These are phyloP conservation scores for Cyclargus thomasi DNA, from an alignment of 1,140 invertebrate genomes.

Conservation along the genomic window DNA sequence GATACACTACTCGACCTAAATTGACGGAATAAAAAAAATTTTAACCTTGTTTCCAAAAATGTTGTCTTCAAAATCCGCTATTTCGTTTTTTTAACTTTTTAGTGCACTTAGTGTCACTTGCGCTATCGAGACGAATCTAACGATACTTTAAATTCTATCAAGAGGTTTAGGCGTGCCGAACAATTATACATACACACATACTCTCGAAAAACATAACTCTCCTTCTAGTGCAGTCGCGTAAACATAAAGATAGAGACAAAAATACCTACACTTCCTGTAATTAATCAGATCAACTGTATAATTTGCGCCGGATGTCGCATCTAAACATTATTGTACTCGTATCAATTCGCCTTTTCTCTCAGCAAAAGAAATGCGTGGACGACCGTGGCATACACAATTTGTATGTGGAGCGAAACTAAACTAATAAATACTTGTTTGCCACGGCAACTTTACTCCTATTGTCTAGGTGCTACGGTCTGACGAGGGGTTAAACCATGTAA, in stretches of 20 bases:
- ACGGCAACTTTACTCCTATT: conserved; percentile 19
- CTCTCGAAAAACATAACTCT: too few species aligned
- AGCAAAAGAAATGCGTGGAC: conserved; percentile 63
- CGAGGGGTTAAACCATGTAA: conserved; percentile 25
- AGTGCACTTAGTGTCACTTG: too few species aligned
- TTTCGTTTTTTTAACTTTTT: too few species aligned
- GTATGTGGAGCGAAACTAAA: conserved; percentile 52
- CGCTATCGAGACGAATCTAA: too few species aligned
- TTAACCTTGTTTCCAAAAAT: too few species aligned
- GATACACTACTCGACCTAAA: too few species aligned
- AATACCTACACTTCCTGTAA: not conserved
- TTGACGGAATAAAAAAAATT: too few species aligned
- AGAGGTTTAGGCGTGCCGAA: too few species aligned
- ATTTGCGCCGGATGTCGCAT: not conserved
- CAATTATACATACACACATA: too few species aligned
- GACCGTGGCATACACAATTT: conserved; percentile 60
- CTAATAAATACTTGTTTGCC: conserved; percentile 29
- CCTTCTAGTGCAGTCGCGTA: too few species aligned
- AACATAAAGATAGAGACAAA: not conserved
- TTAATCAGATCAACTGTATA: not conserved
- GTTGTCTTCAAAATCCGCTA: too few species aligned
- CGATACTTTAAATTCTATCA: too few species aligned
- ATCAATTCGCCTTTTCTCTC: conserved; percentile 69
- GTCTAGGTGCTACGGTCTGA: not conserved
- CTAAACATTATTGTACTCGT: conserved; percentile 25